Percentiles rank a stretch among this genome's conserved stretches.
Conservation (phyloP, 2,797 vertebrate genomes). For the Schizopygopsis pylzovi region DNA sequence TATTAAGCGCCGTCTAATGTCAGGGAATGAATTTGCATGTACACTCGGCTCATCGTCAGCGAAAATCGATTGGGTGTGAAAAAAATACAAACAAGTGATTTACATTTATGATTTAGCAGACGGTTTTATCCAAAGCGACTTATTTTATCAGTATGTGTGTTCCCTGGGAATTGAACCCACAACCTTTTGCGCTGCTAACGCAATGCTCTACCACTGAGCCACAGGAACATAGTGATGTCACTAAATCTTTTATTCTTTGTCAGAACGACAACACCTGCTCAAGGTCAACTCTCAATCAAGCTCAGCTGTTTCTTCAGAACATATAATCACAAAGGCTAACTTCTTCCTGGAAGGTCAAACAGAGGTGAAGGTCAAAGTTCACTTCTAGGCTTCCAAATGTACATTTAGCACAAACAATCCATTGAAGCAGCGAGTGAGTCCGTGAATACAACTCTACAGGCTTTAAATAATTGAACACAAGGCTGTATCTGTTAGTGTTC, state of each 20-base stretch:
- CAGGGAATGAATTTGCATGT: too few relatives aligned
- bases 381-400: constrained; percentile 14
- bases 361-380: constrained; percentile 32
- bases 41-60: too few relatives aligned
- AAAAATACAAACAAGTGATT: not conserved
- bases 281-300: constrained; percentile 13
- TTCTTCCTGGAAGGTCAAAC: not conserved
- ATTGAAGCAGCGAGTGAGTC: not conserved
- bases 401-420: not conserved
- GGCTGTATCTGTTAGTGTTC: constrained; percentile 49
- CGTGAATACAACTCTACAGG: constrained; percentile 8
- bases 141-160: too few relatives aligned
- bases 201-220: too few relatives aligned
- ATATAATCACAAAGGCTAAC: not conserved
- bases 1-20: too few relatives aligned
- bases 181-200: too few relatives aligned
- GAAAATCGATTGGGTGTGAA: too few relatives aligned
- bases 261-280: not conserved
- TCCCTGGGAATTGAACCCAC: too few relatives aligned
- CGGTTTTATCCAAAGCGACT: too few relatives aligned
- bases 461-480: constrained; percentile 47
- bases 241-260: not conserved
- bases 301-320: not conserved
- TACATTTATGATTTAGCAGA: too few relatives aligned
- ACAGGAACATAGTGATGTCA: not conserved